A percentile compares a stretch with the other conserved stretches of the same genome.
phyloP scores from a whole-genome alignment of 2,113 vertebrate species.

The Gallinago undulata region DNA sequence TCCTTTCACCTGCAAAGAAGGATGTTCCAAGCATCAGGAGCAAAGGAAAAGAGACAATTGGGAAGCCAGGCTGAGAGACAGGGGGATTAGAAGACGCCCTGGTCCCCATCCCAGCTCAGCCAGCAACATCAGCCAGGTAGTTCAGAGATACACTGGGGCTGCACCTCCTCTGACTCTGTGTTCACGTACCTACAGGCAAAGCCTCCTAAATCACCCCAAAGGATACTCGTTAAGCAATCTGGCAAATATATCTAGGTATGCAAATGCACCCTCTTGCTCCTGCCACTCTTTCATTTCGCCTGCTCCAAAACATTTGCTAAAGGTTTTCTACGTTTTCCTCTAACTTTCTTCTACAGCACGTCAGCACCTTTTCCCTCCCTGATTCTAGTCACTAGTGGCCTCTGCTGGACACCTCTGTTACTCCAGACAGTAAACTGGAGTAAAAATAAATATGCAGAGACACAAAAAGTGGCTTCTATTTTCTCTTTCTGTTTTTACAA shows the following conservation, averaged over 20 bases:
- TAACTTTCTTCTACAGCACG: neutral
- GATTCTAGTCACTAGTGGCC: conserved; percentile 15
- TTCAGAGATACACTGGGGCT: neutral
- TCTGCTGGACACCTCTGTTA: conserved; percentile 57
- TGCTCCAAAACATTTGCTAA: neutral
- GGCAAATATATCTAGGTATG: neutral
- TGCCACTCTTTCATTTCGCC: neutral
- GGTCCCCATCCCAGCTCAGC: neutral
- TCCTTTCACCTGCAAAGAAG: neutral
- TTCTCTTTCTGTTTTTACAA: neutral
- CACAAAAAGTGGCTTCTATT: rapidly evolving
- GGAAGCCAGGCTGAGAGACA: neutral
- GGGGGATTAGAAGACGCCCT: neutral
- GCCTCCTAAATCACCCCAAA: neutral
- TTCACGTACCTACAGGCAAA: rapidly evolving
- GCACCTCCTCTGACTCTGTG: neutral
- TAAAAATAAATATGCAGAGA: neutral
- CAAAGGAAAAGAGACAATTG: neutral
- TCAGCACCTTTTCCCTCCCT: neutral
- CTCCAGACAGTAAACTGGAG: neutral
- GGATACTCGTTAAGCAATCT: neutral
- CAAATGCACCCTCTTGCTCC: neutral
- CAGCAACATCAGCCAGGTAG: neutral
- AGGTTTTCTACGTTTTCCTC: neutral
- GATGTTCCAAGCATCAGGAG: neutral